Conservation (phyloP, 2,888 invertebrate genomes). For the Netelia virgata region DNA sequence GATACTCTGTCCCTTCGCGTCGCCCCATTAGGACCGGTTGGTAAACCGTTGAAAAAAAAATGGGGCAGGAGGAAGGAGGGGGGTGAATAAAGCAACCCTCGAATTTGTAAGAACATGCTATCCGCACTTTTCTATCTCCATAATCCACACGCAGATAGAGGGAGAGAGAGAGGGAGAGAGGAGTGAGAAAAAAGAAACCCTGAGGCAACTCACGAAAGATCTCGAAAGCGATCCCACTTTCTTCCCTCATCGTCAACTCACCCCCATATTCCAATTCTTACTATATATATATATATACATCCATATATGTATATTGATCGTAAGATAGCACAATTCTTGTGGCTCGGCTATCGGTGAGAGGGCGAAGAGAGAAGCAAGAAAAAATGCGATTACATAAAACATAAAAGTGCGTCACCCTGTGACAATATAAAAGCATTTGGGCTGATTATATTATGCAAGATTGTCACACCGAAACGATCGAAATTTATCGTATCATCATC, state of each 20-base stretch:
- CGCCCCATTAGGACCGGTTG: background rate
- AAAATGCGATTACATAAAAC: conserved; percentile 34
- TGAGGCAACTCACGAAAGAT: conserved; percentile 27
- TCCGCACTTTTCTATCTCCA: conserved; percentile 34
- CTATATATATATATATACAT: background rate
- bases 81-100: conserved; percentile 29
- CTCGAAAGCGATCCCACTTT: conserved; percentile 23
- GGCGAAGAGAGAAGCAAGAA: conserved; percentile 29
- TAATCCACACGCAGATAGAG: conserved; percentile 24
- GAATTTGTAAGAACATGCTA: conserved; percentile 49
- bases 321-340: conserved; percentile 5
- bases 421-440: background rate
- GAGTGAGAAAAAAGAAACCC: background rate
- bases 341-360: background rate
- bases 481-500: too few relatives aligned
- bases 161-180: background rate
- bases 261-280: conserved; percentile 5
- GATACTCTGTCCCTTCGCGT: background rate
- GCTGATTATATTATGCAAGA: background rate
- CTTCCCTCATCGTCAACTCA: conserved; percentile 10
- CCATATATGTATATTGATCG: conserved; percentile 8
- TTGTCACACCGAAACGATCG: too few relatives aligned
- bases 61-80: background rate
- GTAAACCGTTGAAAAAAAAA: conserved; percentile 34
- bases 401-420: conserved; percentile 19